Evolutionary conservation across 2,888 invertebrate species (phyloP), one percentile per base, ranked within the genome.

Genomic region (Rotaria socialis): DNA sequence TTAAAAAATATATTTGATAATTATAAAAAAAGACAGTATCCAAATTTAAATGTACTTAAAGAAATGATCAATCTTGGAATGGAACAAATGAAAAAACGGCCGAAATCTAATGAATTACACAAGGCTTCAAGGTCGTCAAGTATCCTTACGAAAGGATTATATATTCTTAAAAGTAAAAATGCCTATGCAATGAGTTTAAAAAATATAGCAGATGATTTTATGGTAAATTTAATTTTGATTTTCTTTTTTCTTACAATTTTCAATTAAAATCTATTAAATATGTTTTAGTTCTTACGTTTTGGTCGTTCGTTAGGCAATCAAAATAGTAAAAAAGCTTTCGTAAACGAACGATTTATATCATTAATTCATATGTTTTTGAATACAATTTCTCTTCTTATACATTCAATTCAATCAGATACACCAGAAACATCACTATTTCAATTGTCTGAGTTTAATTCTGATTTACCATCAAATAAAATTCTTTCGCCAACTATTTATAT

Each of bases 61-160:
- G 80, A 80, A 80, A 80, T 80, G 80, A 80, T 80, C 7, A 24
- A 80, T 43, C 80, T 80, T 47, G 80, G 80, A 47, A 43, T 80
- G 47, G n/a, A 80, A 47, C 80, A 80, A 47, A 80, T 80, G 80
- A n/a, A n/a, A 3, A 80, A 80, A 80, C 2, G 80, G n/a, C 80
- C 80, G 14, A 47, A 80, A 80, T 4, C n/a, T 47, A 19, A 47
- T 47, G 80, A 80, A 0, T 80, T 80, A 11, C 24, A 47, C 14
- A n/a, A 22, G 11, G 47, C 14, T n/a, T 47, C 47, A 47, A 11
- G 0, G 24, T 47, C 80, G 47, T 24, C 43, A 24, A 80, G 47
- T 80, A 11, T 80, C 11, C 11, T 80, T 47, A 0, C 0, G 2
- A 80, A 80, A 80, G 47, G n/a, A 24, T 22, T n/a, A 11, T 80